Percentiles rank a stretch among this genome's conserved stretches.
These are phyloP conservation scores for Spermophilus dauricus DNA, from an alignment of 2,113 vertebrate genomes.

Conservation along the genomic window DNA sequence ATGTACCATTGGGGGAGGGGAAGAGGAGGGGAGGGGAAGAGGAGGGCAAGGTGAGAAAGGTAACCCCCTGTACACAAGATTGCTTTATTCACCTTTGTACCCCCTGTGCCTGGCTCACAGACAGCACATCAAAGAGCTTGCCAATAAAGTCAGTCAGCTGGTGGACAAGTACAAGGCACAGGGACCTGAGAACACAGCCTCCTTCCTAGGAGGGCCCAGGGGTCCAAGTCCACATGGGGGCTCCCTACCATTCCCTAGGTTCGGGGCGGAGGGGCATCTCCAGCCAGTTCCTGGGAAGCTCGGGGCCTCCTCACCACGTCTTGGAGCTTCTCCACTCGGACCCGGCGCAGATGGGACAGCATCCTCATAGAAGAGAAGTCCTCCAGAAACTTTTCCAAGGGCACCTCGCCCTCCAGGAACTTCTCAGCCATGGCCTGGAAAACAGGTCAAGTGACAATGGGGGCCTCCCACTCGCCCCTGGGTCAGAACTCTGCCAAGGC, in stretches of 20 bases:
- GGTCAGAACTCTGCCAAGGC: not conserved
- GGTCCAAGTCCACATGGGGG: no score
- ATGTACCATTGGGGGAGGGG: no score
- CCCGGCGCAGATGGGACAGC: constrained; percentile 93
- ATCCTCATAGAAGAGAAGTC: constrained; percentile 91
- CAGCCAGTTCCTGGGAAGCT: constrained; percentile 37
- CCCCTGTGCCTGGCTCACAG: not conserved
- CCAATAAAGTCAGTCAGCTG: accelerated
- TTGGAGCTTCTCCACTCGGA: constrained; percentile 96
- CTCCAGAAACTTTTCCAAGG: constrained; percentile 94
- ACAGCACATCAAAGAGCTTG: not conserved
- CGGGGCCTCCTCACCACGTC: constrained; percentile 88
- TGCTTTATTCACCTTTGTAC: accelerated
- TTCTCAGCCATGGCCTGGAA: constrained; percentile 93
- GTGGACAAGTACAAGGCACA: accelerated
- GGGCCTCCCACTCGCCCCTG: not conserved
- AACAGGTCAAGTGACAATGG: not conserved
- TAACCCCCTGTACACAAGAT: no score
- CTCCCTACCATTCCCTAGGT: no score
- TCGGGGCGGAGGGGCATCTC: not conserved
- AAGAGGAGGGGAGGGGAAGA: not conserved
- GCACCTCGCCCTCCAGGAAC: constrained; percentile 93
- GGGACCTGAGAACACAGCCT: not conserved
- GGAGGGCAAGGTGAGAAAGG: not conserved
- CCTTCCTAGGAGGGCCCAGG: no score